Base-by-base conservation (phyloP, 2,888 invertebrate species). In the Calephelis perditalis region DNA sequence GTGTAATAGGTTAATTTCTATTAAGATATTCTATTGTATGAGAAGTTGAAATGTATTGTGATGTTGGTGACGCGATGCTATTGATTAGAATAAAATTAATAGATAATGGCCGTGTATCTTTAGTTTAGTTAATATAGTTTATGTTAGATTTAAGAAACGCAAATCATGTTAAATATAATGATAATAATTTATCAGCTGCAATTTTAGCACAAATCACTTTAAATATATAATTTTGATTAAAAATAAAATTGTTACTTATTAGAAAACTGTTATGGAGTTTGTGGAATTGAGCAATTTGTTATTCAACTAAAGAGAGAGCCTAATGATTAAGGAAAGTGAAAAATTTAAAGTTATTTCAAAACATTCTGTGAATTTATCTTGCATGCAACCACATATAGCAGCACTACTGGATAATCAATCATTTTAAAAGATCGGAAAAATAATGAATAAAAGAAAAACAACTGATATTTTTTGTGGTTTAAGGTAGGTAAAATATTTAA, bases 1-100 rank as follows among this genome's bases (percentile, higher is more conserved):
- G 84, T 87, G 86, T 84, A 77, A 79, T 84, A 83, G 78, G 64
- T 49, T 58, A 49, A 58, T 58, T 60, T 36, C 40, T 46, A 40
- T 40, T 56, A 47, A 47, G 57, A 60, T 37, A 11, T 40, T 15
- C 45, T 55, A 36, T n/a, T 40, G 37, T 52, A 52, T 35, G 52
- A 52, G 5, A 35, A 52, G 52, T 52, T 52, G 52, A 52, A 35
- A 52, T 5, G 52, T 52, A 35, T 10, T 45, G 45, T 44, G 57
- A 57, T 57, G 45, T 57, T 8, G 44, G 57, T 57, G 11, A 45
- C 26, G 57, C 45, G 57, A 44, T 57, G 57, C 35, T 57, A 35
- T 52, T 52, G 52, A 52, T 52, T 26, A 52, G 35, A 52, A 52
- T 52, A 52, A 52, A 52, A 52, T 52, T 35, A 52, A 49, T 40